Conservation (phyloP, 2,888 invertebrate genomes). For the Drosophila subsilvestris region DNA sequence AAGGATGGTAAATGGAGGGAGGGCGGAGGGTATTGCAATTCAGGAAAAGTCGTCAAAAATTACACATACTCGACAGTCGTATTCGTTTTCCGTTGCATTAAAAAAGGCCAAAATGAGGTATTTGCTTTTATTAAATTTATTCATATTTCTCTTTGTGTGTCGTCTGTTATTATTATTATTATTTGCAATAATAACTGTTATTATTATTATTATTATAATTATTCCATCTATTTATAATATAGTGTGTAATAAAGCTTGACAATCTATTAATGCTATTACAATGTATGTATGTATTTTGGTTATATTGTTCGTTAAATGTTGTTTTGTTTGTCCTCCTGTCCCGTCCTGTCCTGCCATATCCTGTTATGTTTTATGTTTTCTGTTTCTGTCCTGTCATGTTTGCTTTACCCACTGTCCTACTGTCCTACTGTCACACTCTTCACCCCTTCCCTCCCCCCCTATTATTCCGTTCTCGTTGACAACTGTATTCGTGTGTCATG, state of each 20-base stretch:
- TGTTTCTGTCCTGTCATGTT: conserved; percentile 15
- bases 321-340: conserved; percentile 29
- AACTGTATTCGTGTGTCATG: conserved; percentile 38
- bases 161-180: conserved; percentile 45
- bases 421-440: conserved; percentile 12
- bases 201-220: conserved; percentile 48
- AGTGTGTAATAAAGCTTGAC: conserved; percentile 79
- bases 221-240: conserved; percentile 69
- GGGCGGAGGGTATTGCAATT: not conserved
- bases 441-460: not conserved
- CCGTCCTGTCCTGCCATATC: conserved; percentile 16
- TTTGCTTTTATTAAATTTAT: conserved; percentile 73
- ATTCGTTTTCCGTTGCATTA: not conserved
- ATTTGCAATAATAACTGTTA: conserved; percentile 33
- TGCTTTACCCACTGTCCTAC: conserved; percentile 29
- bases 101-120: conserved; percentile 9
- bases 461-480: conserved; percentile 6
- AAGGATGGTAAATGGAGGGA: conserved; percentile 24
- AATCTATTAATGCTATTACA: conserved; percentile 76
- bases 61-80: conserved; percentile 11
- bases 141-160: conserved; percentile 69
- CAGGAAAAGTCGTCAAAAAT: conserved; percentile 7
- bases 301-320: conserved; percentile 48
- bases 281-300: conserved; percentile 52
- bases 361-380: conserved; percentile 33